Evolutionary conservation across 2,797 vertebrate species (phyloP).

Genomic region (Tragopan temminckii): DNA sequence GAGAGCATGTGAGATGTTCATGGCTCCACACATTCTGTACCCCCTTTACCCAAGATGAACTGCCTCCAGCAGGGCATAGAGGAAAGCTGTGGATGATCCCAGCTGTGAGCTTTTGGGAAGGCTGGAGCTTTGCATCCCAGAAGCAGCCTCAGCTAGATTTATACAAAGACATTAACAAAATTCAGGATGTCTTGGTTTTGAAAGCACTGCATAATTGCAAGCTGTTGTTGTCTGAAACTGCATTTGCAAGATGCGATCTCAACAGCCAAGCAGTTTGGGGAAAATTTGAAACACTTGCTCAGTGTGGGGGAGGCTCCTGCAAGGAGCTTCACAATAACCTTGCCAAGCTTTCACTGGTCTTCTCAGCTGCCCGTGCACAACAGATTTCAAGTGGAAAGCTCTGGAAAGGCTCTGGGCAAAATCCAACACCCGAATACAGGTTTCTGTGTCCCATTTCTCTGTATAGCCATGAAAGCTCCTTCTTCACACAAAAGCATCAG

Average conservation of each 20-base stretch:
- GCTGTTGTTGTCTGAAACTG: constrained; percentile 71
- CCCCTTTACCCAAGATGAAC: background rate
- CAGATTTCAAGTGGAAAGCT: background rate
- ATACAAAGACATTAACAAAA: constrained; percentile 68
- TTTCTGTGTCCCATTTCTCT: background rate
- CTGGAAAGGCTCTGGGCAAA: background rate
- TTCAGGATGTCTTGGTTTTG: constrained; percentile 74
- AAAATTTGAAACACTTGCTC: constrained; percentile 46
- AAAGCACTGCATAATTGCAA: constrained; percentile 75
- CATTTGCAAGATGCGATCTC: constrained; percentile 70
- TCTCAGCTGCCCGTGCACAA: background rate
- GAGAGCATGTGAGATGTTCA: background rate
- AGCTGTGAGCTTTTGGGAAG: constrained; percentile 31
- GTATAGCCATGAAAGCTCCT: background rate
- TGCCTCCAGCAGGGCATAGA: background rate
- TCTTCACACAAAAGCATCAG: background rate
- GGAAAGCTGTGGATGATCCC: constrained; percentile 28
- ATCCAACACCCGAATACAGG: background rate
- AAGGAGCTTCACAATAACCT: background rate
- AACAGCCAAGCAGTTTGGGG: constrained; percentile 49
- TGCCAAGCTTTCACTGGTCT: constrained; percentile 10
- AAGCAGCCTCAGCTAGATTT: constrained; percentile 71
- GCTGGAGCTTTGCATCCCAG: constrained; percentile 56
- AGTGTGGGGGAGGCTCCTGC: constrained; percentile 55
- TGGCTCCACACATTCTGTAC: background rate